phyloP scores from a whole-genome alignment of 1,140 invertebrate genomes.

The Neodiprion fabricii region DNA sequence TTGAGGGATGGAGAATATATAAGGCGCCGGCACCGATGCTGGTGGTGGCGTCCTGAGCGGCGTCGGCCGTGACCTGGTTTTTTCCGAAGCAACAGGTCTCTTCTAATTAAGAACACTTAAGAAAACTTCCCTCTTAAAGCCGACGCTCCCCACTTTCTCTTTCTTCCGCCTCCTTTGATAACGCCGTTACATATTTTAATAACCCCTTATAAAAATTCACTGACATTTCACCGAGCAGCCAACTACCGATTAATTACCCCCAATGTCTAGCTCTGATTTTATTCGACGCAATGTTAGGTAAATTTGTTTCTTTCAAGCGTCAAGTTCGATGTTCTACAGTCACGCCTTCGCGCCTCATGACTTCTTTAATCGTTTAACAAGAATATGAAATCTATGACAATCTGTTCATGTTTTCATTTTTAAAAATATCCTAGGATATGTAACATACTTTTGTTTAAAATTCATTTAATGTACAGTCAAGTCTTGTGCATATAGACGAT shows the following conservation, averaged over 20 bases:
- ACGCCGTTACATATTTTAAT: neutral
- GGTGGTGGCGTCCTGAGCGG: conserved; percentile 38
- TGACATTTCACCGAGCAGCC: neutral
- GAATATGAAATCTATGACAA: no score
- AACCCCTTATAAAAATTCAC: neutral
- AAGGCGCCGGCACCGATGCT: conserved; percentile 16
- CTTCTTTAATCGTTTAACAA: no score
- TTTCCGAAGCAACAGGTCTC: conserved; percentile 64
- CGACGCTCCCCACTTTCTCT: conserved; percentile 47
- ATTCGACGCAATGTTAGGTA: no score
- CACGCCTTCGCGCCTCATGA: no score
- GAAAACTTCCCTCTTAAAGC: conserved; percentile 64
- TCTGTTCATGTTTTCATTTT: no score
- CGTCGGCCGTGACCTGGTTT: conserved; percentile 62
- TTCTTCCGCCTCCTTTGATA: neutral
- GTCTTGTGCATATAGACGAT: no score
- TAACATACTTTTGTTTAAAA: no score
- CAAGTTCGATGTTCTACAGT: no score
- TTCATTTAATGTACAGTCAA: no score
- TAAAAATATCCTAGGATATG: no score
- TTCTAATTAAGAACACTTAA: conserved; percentile 66
- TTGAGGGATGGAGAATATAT: conserved; percentile 34
- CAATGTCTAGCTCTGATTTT: no score
- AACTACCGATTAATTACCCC: neutral
- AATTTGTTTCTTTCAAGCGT: no score